These are phyloP conservation scores for Podiceps cristatus DNA, from an alignment of 2,113 vertebrate genomes.

Conservation along the genomic window DNA sequence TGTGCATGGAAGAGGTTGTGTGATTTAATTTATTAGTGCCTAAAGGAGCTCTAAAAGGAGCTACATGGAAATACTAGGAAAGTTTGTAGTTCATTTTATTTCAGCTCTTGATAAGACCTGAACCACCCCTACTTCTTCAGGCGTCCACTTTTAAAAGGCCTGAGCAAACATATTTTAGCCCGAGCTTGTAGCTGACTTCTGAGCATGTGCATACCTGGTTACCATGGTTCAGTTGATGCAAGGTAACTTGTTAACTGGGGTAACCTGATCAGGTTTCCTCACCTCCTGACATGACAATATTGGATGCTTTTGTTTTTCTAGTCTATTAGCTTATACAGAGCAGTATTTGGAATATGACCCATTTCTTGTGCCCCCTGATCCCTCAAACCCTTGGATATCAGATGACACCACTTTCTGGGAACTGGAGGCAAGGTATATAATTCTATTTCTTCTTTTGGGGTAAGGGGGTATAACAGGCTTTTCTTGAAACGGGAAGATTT, in stretches of 20 bases:
- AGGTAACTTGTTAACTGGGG: neutral
- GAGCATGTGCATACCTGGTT: neutral
- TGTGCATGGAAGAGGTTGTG: neutral
- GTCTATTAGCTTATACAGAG: slow-evolving; percentile 93
- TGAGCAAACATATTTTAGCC: neutral
- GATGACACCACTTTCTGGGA: slow-evolving; percentile 95
- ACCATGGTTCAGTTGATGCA: neutral
- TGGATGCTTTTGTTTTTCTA: slow-evolving; percentile 66
- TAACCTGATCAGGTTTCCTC: neutral
- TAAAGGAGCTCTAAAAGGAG: neutral
- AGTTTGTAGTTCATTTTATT: neutral
- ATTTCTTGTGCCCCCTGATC: slow-evolving; percentile 90
- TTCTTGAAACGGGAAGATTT: neutral
- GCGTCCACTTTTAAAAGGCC: neutral
- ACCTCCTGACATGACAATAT: neutral
- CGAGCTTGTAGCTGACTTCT: neutral
- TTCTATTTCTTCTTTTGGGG: neutral
- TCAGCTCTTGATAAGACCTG: neutral
- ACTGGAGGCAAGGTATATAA: slow-evolving; percentile 88
- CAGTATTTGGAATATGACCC: slow-evolving; percentile 98
- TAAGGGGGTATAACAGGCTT: neutral
- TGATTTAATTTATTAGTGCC: neutral
- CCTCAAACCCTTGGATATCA: slow-evolving; percentile 95
- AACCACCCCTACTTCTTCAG: neutral
- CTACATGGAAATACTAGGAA: neutral